A percentile compares a stretch with the other conserved stretches of the same genome.
Conservation (phyloP, 1,140 invertebrate species). For the Helicoverpa zea region DNA sequence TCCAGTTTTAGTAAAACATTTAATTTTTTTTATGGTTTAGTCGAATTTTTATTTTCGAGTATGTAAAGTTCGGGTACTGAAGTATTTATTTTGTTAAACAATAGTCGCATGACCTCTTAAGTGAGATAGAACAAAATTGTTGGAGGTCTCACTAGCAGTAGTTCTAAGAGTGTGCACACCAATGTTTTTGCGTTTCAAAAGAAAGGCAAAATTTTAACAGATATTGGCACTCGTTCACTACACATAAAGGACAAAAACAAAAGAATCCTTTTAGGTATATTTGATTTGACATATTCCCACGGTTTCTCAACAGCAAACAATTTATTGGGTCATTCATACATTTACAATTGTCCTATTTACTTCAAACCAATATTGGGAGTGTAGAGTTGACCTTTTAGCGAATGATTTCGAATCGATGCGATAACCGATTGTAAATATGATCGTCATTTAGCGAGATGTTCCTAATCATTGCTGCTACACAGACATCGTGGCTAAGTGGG, state of each 20-base stretch:
- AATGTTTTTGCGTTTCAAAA: too few relatives aligned
- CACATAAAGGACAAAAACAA: neutral
- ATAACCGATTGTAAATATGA: slow-evolving; percentile 48
- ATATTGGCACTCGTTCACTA: too few relatives aligned
- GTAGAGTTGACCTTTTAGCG: slow-evolving; percentile 45
- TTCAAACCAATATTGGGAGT: neutral
- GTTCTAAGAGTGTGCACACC: too few relatives aligned
- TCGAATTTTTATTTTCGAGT: neutral
- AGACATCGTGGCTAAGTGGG: slow-evolving; percentile 1
- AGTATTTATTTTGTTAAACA: too few relatives aligned
- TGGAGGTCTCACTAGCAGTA: too few relatives aligned
- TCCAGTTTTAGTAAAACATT: slow-evolving; percentile 16
- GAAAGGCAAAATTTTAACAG: too few relatives aligned
- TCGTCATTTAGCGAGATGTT: slow-evolving; percentile 32
- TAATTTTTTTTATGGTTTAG: neutral
- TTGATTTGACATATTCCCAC: neutral
- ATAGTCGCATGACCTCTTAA: too few relatives aligned
- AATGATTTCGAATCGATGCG: slow-evolving; percentile 44
- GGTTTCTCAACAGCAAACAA: neutral
- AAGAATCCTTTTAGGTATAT: neutral
- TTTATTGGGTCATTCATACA: neutral
- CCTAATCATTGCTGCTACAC: slow-evolving; percentile 36
- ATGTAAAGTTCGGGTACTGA: neutral
- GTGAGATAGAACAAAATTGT: too few relatives aligned
- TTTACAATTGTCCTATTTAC: slow-evolving; percentile 7